These are phyloP conservation scores for Pelmatolapia mariae DNA, from an alignment of 2,113 vertebrate genomes.

Conservation along the genomic window DNA sequence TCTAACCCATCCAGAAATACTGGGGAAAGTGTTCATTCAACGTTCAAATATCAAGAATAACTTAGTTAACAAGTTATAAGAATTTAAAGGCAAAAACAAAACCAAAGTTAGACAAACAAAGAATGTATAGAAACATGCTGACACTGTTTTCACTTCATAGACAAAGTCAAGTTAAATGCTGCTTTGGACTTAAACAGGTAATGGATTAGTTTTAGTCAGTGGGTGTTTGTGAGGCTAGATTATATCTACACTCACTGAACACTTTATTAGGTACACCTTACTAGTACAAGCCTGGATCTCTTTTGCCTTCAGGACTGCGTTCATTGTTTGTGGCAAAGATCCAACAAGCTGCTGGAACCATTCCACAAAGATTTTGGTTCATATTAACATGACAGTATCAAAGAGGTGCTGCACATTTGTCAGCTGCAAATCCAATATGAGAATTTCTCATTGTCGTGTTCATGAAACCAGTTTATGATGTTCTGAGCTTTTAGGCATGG, in stretches of 20 bases:
- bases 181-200: background rate
- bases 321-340: background rate
- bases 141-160: background rate
- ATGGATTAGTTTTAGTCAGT: background rate
- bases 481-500: background rate
- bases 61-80: background rate
- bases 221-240: background rate
- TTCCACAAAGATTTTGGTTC: background rate
- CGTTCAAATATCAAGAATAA: background rate
- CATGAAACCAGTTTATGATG: background rate
- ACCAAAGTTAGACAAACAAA: background rate
- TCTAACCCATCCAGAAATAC: background rate
- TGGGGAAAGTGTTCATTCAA: background rate
- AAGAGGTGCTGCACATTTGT: no score
- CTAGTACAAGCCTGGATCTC: background rate
- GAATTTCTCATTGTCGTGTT: background rate
- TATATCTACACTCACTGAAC: background rate
- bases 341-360: background rate
- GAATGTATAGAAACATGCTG: background rate
- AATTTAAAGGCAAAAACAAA: background rate
- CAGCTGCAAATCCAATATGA: rapidly evolving
- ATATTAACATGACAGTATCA: background rate
- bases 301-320: background rate
- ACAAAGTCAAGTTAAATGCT: background rate
- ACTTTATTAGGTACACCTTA: background rate